Conservation (phyloP, 2,113 vertebrate genomes). For the Callaeas wilsoni region DNA sequence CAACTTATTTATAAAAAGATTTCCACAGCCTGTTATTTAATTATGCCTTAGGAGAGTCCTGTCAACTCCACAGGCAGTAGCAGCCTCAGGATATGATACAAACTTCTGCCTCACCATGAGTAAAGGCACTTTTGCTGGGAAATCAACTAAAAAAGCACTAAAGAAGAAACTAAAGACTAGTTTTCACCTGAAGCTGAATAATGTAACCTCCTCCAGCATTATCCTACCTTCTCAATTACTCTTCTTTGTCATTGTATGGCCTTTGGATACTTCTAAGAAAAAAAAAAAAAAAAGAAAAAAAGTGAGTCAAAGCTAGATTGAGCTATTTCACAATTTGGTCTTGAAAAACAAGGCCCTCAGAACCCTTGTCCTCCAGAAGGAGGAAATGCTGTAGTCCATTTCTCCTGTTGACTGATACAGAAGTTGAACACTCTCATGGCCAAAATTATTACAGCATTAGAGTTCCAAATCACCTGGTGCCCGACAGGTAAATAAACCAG, state of each 20-base stretch:
- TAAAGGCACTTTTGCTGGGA: constrained; percentile 59
- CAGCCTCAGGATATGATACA: constrained; percentile 21
- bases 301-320: neutral
- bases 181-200: constrained; percentile 19
- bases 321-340: constrained; percentile 6
- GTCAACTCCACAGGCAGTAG: constrained; percentile 28
- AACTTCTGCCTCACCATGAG: constrained; percentile 50
- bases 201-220: neutral
- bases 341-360: neutral
- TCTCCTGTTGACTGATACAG: neutral
- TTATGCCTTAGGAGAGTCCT: constrained; percentile 1
- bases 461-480: neutral
- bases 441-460: neutral
- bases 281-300: neutral
- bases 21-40: constrained; percentile 24
- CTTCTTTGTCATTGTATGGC: neutral
- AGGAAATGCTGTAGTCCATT: neutral
- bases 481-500: neutral
- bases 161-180: neutral
- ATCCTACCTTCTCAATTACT: neutral
- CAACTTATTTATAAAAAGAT: neutral
- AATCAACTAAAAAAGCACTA: constrained; percentile 36
- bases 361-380: neutral
- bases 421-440: neutral
- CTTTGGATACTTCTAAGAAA: neutral